These are phyloP conservation scores for Pogonophryne albipinna DNA, from an alignment of 2,797 vertebrate species.

Conservation along the genomic window DNA sequence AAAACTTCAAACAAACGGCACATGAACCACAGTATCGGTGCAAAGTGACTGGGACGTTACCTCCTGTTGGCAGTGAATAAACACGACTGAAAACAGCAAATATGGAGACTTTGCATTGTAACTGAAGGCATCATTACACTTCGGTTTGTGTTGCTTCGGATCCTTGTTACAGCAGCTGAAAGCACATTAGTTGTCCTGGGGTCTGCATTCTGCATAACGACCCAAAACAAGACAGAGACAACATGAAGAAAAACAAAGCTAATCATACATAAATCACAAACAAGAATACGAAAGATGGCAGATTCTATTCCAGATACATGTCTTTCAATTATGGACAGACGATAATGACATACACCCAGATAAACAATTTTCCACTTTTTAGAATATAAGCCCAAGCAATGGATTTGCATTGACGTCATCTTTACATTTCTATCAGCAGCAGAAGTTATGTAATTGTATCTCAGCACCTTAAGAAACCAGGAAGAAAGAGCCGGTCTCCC, in stretches of 20 bases:
- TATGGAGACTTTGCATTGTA: slow-evolving; percentile 1
- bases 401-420: not conserved
- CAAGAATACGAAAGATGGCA: not conserved
- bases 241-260: slow-evolving; percentile 10
- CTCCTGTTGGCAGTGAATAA: not conserved
- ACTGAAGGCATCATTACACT: slow-evolving; percentile 25
- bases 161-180: slow-evolving; percentile 7
- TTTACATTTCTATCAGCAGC: slow-evolving; percentile 7
- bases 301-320: not conserved
- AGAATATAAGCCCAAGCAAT: not conserved
- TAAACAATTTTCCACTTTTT: not conserved
- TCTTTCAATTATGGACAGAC: not conserved
- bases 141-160: not conserved
- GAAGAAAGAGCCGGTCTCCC: slow-evolving; percentile 21
- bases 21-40: not conserved
- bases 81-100: not conserved
- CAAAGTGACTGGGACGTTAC: not conserved
- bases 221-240: not conserved
- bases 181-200: not conserved
- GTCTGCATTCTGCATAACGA: not conserved
- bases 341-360: not conserved
- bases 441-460: slow-evolving; percentile 22
- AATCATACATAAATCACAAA: slow-evolving; percentile 5
- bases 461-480: slow-evolving; percentile 13
- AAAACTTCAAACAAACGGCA: not conserved